Percentiles rank a stretch among this genome's conserved stretches.
Evolutionary conservation across 2,888 invertebrate genomes (phyloP).

Genomic region (Cenopis cana): DNA sequence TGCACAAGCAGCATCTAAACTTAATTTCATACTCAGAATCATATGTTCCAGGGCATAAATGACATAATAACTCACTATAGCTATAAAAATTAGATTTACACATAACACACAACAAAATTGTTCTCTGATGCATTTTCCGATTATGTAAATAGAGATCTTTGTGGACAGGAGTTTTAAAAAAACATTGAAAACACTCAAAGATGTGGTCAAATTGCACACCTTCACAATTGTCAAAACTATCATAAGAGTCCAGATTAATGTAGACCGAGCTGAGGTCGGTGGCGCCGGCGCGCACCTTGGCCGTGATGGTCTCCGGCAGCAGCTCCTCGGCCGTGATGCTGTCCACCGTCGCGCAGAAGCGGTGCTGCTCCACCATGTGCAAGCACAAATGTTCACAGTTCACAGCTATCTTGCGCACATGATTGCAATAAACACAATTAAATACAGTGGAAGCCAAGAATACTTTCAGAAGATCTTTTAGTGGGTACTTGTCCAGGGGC

Average conservation of each 20-base stretch:
- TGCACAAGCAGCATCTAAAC: slow-evolving; percentile 93
- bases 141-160: slow-evolving; percentile 95
- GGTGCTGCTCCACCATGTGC: slow-evolving; percentile 92
- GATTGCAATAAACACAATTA: slow-evolving; percentile 93
- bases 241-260: slow-evolving; percentile 90
- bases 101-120: slow-evolving; percentile 93
- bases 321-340: slow-evolving; percentile 91
- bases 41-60: slow-evolving; percentile 93
- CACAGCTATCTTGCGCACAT: slow-evolving; percentile 93
- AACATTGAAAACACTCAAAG: slow-evolving; percentile 95
- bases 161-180: slow-evolving; percentile 90
- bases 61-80: slow-evolving; percentile 94
- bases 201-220: slow-evolving; percentile 86
- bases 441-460: slow-evolving; percentile 89
- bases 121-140: slow-evolving; percentile 93
- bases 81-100: slow-evolving; percentile 94
- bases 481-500: slow-evolving; percentile 90
- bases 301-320: slow-evolving; percentile 88
- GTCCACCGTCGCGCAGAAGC: slow-evolving; percentile 91
- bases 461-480: slow-evolving; percentile 89
- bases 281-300: slow-evolving; percentile 86
- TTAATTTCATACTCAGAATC: slow-evolving; percentile 87
- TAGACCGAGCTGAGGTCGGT: slow-evolving; percentile 86
- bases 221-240: slow-evolving; percentile 85
- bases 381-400: slow-evolving; percentile 92